Base-by-base conservation (phyloP, 2,113 vertebrate species). In the Oceanites oceanicus region DNA sequence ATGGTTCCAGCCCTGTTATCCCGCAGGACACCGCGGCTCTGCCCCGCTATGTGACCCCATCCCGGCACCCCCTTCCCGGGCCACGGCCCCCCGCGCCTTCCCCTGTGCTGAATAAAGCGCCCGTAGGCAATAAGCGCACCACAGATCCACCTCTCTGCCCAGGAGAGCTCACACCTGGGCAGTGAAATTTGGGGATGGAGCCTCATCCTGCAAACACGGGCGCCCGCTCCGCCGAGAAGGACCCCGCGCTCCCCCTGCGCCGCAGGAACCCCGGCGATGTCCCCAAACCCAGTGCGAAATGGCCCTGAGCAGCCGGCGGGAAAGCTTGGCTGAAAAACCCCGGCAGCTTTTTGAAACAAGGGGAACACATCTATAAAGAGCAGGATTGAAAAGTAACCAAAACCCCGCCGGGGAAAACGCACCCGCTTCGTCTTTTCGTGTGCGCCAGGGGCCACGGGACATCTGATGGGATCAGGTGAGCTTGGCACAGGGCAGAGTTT, bases 1-100 rank as follows among this genome's bases (percentile, higher is more conserved):
- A 99, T 99, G 98, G 98, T 98, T 98, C 98, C 96, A 98, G 97
- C 98, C 97, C 97, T 72, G 30, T 73, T 95, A 36, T 92, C 97
- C 97, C 73, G 16, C 94, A 92, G 95, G 95, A 93, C 97, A 68
- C 91, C 38, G 49, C n/a, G 76, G 92, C 97, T 97, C 95, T 90
- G 92, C 94, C 71, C 53, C 0, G 2, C 47, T n/a, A 5, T 2
- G 30, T n/a, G 50, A 79, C 79, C 67, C 84, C 56, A 16, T 21
- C 55, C 82, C 7, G 32, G 55, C 78, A 52, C 22, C 66, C 73
- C 73, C 26, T 50, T 15, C 71, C 66, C 0, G 3, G 30, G 22
- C 62, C 55, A 8, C 34, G 0, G 36, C 3, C 45, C n/a, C 11
- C 49, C 3, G 5, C 11, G 11, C 21, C 75, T 73, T 52, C 55